Evolutionary conservation across 2,797 vertebrate species (phyloP).

Genomic region (Macroramphosus scolopax): DNA sequence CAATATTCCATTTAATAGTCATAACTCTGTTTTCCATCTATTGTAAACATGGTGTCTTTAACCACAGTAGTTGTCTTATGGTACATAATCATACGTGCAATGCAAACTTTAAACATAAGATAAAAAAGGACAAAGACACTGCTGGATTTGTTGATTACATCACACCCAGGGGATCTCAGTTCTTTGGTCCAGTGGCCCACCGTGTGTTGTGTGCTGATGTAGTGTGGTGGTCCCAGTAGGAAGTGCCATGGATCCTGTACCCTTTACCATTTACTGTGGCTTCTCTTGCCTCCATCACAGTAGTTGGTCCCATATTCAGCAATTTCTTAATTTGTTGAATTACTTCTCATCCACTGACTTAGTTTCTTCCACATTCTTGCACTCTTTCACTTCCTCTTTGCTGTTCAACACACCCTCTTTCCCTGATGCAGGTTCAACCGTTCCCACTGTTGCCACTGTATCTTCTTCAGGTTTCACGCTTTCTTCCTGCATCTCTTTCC

Average conservation of each 20-base stretch:
- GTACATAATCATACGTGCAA: constrained; percentile 78
- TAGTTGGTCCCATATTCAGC: constrained; percentile 70
- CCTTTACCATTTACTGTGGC: constrained; percentile 58
- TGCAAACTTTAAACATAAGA: constrained; percentile 70
- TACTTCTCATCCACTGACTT: constrained; percentile 48
- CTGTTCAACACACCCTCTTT: constrained; percentile 20
- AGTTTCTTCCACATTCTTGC: constrained; percentile 43
- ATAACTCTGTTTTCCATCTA: constrained; percentile 73
- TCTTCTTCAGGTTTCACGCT: constrained; percentile 44
- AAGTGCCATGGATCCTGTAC: constrained; percentile 64
- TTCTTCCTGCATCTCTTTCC: constrained; percentile 35
- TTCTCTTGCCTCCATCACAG: constrained; percentile 68
- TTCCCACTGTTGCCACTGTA: constrained; percentile 7
- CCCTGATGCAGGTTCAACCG: constrained; percentile 18
- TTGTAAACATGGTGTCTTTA: constrained; percentile 77
- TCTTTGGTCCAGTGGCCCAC: constrained; percentile 78
- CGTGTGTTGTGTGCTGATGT: constrained; percentile 71
- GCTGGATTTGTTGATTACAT: constrained; percentile 74
- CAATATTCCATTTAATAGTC: constrained; percentile 77
- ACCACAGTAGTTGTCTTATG: constrained; percentile 74
- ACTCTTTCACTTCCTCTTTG: constrained; percentile 17
- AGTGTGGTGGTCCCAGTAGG: constrained; percentile 70
- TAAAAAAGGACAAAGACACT: constrained; percentile 76
- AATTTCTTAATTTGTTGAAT: constrained; percentile 23
- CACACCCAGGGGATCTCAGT: constrained; percentile 71